phyloP scores from a whole-genome alignment of 1,140 invertebrate genomes.

The Eubasilissa regina region DNA sequence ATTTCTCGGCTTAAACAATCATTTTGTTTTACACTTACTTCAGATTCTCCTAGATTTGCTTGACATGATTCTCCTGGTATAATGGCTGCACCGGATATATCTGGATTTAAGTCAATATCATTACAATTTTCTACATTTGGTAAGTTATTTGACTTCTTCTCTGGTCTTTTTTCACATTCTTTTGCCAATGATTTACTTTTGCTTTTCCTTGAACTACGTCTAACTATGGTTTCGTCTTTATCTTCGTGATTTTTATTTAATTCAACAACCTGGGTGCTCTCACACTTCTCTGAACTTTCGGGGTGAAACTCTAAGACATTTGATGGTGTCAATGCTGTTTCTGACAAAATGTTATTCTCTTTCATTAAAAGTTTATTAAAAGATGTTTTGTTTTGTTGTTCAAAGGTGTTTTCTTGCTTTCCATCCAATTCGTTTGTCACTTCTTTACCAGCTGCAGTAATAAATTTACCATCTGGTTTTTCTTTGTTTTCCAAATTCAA shows the following conservation, averaged over 20 bases:
- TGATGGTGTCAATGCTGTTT: slow-evolving; percentile 47
- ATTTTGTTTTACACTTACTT: neutral
- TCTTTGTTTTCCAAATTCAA: neutral
- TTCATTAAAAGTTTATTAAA: slow-evolving; percentile 45
- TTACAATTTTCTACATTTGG: slow-evolving; percentile 43
- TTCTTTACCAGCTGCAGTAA: too few species aligned
- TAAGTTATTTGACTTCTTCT: slow-evolving; percentile 8
- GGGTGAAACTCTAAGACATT: slow-evolving; percentile 48
- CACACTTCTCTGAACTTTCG: slow-evolving; percentile 11
- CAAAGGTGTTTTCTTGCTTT: neutral
- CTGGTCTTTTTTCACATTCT: slow-evolving; percentile 10
- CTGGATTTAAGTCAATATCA: slow-evolving; percentile 49
- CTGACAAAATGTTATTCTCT: slow-evolving; percentile 46
- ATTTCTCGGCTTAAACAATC: too few species aligned
- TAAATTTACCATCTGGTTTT: slow-evolving; percentile 6
- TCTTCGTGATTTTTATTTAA: slow-evolving; percentile 11
- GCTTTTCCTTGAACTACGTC: slow-evolving; percentile 44
- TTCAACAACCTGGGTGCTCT: neutral
- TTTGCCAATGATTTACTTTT: slow-evolving; percentile 45
- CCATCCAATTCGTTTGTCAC: slow-evolving; percentile 11
- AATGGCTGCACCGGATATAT: slow-evolving; percentile 49
- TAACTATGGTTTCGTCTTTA: slow-evolving; percentile 45
- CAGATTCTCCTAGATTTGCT: slow-evolving; percentile 45
- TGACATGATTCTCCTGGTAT: slow-evolving; percentile 47
- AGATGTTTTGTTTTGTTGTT: slow-evolving; percentile 35